A percentile compares a stretch with the other conserved stretches of the same genome.
These are phyloP conservation scores for Rhingia campestris DNA, from an alignment of 2,888 invertebrate genomes.

Conservation along the genomic window DNA sequence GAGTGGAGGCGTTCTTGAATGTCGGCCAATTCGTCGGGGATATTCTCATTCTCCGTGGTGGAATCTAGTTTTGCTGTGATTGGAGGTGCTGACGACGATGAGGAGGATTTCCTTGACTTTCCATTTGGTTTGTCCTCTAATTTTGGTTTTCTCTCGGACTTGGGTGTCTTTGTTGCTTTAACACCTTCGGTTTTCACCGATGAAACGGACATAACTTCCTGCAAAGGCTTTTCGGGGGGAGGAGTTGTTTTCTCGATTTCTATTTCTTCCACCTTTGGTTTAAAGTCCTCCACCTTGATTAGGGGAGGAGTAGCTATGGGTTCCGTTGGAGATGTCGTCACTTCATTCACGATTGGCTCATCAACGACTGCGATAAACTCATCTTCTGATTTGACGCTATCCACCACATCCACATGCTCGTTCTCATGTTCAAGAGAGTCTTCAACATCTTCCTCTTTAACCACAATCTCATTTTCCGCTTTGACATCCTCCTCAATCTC, in stretches of 20 bases:
- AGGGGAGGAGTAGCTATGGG: background rate
- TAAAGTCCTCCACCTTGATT: conserved; percentile 30
- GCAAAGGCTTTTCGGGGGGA: conserved; percentile 5
- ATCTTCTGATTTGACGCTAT: conserved; percentile 61
- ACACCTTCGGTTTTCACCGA: conserved; percentile 45
- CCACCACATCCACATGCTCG: conserved; percentile 57
- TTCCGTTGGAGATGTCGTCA: background rate
- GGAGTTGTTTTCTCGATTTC: conserved; percentile 21
- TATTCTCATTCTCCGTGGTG: conserved; percentile 75
- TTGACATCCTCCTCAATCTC: conserved; percentile 15
- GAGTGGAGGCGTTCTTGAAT: conserved; percentile 86
- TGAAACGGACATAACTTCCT: conserved; percentile 74
- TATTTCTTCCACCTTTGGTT: conserved; percentile 51
- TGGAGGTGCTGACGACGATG: conserved; percentile 44
- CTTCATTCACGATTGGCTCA: conserved; percentile 8
- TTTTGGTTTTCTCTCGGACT: conserved; percentile 18
- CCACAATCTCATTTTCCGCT: background rate
- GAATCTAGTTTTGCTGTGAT: conserved; percentile 36
- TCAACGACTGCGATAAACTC: conserved; percentile 55
- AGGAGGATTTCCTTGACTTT: conserved; percentile 47
- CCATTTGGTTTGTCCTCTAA: conserved; percentile 37
- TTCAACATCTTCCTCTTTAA: conserved; percentile 29
- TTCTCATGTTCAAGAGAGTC: conserved; percentile 47
- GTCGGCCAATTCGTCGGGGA: conserved; percentile 85
- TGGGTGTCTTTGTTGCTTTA: conserved; percentile 13